These are phyloP conservation scores for Neotoma lepida DNA, from an alignment of 2,113 vertebrate species.

Conservation along the genomic window DNA sequence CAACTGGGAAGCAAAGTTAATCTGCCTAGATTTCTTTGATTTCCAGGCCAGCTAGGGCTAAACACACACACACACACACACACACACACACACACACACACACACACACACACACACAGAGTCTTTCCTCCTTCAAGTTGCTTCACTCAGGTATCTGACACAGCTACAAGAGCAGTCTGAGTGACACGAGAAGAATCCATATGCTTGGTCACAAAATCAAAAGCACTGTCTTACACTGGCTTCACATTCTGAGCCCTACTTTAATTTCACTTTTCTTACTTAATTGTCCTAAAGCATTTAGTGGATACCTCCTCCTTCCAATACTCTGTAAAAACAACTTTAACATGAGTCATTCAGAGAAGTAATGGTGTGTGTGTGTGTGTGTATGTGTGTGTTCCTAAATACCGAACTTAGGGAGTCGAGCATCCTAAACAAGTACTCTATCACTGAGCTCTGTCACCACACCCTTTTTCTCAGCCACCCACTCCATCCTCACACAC, in stretches of 20 bases:
- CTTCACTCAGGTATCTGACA: neutral
- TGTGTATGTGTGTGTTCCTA: neutral
- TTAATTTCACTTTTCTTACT: slow-evolving; percentile 26
- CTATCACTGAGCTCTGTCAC: neutral
- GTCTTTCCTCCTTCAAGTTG: neutral
- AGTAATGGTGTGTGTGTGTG: neutral
- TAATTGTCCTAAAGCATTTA: neutral
- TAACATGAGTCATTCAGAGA: slow-evolving; percentile 25
- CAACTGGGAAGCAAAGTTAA: neutral
- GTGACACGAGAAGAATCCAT: neutral
- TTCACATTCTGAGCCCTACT: slow-evolving; percentile 16
- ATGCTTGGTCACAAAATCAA: slow-evolving; percentile 4
- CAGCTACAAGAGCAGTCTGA: neutral
- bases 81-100: neutral
- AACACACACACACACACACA: too few relatives aligned
- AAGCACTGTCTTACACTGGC: neutral
- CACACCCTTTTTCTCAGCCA: neutral
- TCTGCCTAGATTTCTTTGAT: neutral
- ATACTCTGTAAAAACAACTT: slow-evolving; percentile 27
- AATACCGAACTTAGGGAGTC: neutral
- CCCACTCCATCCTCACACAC: neutral
- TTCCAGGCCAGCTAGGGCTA: neutral
- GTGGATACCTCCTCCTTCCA: neutral
- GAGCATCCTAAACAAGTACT: neutral
- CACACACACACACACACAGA: neutral